Evolutionary conservation across 2,888 invertebrate genomes (phyloP).

Genomic region (Phengaris arion): DNA sequence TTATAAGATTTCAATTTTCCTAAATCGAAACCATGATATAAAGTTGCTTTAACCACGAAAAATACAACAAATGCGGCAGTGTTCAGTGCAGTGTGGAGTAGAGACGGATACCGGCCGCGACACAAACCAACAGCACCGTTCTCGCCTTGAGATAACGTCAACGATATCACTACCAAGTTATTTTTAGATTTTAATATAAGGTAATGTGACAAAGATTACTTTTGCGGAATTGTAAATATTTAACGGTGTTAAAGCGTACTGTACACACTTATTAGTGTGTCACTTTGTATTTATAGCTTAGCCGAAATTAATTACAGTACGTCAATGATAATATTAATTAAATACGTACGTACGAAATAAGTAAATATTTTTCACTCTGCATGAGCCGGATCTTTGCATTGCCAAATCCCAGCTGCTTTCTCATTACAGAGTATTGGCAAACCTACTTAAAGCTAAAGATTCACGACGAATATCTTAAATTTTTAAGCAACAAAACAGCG

Average conservation of each 20-base stretch:
- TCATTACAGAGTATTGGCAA: conserved; percentile 2
- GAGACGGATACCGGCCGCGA: conserved; percentile 36
- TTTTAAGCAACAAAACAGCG: background rate
- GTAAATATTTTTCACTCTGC: conserved; percentile 16
- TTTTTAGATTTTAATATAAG: conserved; percentile 74
- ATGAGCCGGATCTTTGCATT: conserved; percentile 7
- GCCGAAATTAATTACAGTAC: conserved; percentile 10
- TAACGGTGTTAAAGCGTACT: conserved; percentile 21
- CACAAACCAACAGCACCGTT: conserved; percentile 48
- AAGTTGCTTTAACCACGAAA: background rate
- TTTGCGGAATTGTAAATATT: conserved; percentile 40
- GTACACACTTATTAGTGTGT: background rate
- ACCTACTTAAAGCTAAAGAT: background rate
- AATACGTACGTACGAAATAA: background rate
- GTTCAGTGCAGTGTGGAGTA: conserved; percentile 29
- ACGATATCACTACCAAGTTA: conserved; percentile 69
- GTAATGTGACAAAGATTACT: conserved; percentile 61
- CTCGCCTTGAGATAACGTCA: conserved; percentile 74
- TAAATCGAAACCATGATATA: background rate
- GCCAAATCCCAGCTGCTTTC: conserved; percentile 9
- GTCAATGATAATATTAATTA: conserved; percentile 19
- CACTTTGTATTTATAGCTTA: background rate
- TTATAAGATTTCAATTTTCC: too few species aligned
- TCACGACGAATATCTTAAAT: background rate
- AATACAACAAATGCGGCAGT: background rate